phyloP scores from a whole-genome alignment of 2,888 invertebrate genomes.

The Sipha maydis region DNA sequence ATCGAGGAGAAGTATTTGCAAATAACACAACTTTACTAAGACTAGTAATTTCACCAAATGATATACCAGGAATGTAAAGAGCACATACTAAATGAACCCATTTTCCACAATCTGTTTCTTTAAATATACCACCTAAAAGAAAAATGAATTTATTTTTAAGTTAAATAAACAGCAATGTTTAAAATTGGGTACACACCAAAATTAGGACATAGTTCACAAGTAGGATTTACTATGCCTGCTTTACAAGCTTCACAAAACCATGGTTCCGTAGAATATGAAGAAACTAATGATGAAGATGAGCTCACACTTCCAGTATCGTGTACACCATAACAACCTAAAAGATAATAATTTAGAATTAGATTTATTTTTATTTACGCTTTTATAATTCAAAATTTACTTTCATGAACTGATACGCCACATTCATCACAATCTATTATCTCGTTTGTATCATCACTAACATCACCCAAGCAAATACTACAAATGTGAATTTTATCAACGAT shows the following conservation, averaged over 20 bases:
- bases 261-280: conserved; percentile 94
- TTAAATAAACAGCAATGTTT: not conserved
- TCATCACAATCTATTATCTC: conserved; percentile 98
- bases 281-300: conserved; percentile 92
- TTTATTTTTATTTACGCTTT: not conserved
- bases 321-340: conserved; percentile 88
- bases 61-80: conserved; percentile 95
- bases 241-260: conserved; percentile 99
- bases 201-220: conserved; percentile 96
- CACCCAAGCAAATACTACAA: conserved; percentile 93
- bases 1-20: conserved; percentile 96
- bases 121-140: conserved; percentile 82
- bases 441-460: conserved; percentile 90
- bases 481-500: conserved; percentile 75
- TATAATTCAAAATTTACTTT: conserved; percentile 72
- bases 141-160: not conserved
- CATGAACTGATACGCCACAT: conserved; percentile 95
- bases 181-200: conserved; percentile 70
- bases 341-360: not conserved
- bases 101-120: conserved; percentile 96
- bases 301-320: conserved; percentile 89
- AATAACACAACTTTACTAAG: conserved; percentile 92
- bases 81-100: conserved; percentile 99
- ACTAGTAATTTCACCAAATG: conserved; percentile 93
- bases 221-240: conserved; percentile 86